Evolutionary conservation across 2,888 invertebrate genomes (phyloP).

Genomic region (Rhaphigaster nebulosa): DNA sequence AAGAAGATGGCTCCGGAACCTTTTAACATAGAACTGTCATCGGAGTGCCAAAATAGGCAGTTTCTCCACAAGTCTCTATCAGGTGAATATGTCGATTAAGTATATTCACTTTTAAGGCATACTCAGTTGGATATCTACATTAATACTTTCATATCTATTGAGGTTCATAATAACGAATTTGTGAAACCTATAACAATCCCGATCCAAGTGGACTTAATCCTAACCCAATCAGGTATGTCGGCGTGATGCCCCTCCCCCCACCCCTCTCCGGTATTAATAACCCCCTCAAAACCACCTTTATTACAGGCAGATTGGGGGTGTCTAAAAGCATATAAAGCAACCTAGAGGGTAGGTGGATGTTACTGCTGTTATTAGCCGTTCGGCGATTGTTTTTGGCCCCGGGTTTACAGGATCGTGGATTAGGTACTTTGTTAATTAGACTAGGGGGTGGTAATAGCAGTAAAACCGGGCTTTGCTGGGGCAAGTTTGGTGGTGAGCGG

Average conservation of each 20-base stretch:
- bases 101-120: too few species aligned
- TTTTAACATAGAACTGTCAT: too few species aligned
- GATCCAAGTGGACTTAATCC: background rate
- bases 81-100: too few species aligned
- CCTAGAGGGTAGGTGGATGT: background rate
- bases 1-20: too few species aligned
- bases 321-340: background rate
- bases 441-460: constrained; percentile 12
- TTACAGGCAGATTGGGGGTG: background rate
- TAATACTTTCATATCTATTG: too few species aligned
- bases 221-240: background rate
- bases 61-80: too few species aligned
- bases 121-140: too few species aligned
- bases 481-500: background rate
- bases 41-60: too few species aligned
- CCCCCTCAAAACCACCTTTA: background rate
- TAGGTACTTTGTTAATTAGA: constrained; percentile 54
- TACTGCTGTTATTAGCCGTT: background rate
- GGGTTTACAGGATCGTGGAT: constrained; percentile 16
- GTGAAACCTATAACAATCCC: background rate
- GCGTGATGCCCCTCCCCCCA: background rate
- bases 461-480: constrained; percentile 3
- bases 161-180: background rate
- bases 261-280: background rate
- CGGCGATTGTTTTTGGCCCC: constrained; percentile 27